Conservation (phyloP, 2,797 vertebrate species). For the Muscicapa striata region DNA sequence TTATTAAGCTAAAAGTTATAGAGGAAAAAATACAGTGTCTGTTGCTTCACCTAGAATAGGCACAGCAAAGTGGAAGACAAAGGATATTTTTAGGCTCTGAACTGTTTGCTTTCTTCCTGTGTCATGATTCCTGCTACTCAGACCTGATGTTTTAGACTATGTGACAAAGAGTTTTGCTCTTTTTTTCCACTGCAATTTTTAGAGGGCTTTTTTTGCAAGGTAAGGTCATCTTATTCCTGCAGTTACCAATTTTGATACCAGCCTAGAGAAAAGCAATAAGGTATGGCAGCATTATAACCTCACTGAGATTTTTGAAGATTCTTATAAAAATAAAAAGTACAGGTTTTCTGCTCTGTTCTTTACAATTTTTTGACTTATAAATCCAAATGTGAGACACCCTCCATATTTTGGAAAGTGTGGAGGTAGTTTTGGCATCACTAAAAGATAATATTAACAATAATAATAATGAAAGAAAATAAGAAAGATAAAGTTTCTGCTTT, state of each 20-base stretch:
- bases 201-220: not conserved
- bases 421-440: not conserved
- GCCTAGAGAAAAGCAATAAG: not conserved
- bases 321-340: not conserved
- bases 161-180: not conserved
- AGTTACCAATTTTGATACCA: conserved; percentile 10
- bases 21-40: not conserved
- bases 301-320: not conserved
- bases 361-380: not conserved
- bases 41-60: conserved; percentile 35
- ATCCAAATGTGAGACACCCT: not conserved
- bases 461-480: not conserved
- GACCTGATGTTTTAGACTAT: conserved; percentile 19
- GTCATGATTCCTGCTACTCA: conserved; percentile 24
- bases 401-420: not conserved
- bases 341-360: not conserved
- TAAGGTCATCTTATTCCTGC: not conserved
- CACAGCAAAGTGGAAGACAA: conserved; percentile 36
- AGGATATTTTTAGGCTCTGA: conserved; percentile 59
- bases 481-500: not conserved
- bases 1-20: conserved; percentile 42
- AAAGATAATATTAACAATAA: not conserved
- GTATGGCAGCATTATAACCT: not conserved
- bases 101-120: conserved; percentile 57
- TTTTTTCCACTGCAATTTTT: not conserved